Conservation (phyloP, 2,113 vertebrate genomes). For the Rhagologus leucostigma region DNA sequence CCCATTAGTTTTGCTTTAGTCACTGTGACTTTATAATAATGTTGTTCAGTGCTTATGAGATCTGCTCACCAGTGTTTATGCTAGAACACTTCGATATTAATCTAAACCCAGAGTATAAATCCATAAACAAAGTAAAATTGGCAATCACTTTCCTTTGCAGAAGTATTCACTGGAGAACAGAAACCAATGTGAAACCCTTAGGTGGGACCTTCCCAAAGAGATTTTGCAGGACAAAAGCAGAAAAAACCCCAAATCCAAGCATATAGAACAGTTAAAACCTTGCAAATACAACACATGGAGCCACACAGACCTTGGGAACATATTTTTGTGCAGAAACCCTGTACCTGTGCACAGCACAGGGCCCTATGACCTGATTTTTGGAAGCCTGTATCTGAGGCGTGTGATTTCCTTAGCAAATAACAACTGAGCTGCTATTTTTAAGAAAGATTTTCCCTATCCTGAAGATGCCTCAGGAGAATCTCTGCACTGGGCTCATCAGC, state of each 20-base stretch:
- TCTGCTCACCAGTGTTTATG: not conserved
- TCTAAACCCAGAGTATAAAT: not conserved
- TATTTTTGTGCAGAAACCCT: not conserved
- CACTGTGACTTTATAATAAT: not conserved
- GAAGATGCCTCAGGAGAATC: not conserved
- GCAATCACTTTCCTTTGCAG: not conserved
- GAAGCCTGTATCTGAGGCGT: not conserved
- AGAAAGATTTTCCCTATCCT: not conserved
- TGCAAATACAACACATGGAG: not conserved
- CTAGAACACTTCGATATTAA: not conserved
- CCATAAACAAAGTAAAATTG: not conserved
- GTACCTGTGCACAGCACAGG: not conserved
- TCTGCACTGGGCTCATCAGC: not conserved
- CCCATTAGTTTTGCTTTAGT: not conserved
- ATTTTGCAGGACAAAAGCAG: not conserved
- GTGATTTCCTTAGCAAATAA: not conserved
- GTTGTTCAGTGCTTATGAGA: not conserved
- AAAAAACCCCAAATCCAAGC: not conserved
- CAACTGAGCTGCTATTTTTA: not conserved
- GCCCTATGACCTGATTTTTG: not conserved
- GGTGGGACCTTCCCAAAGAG: not conserved
- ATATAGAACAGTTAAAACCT: not conserved
- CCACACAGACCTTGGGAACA: not conserved
- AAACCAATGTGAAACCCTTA: not conserved
- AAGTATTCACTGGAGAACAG: not conserved